A percentile compares a stretch with the other conserved stretches of the same genome.
Conservation (phyloP, 92 coral and sea anemone species). For the Parazoanthus atlanticus region DNA sequence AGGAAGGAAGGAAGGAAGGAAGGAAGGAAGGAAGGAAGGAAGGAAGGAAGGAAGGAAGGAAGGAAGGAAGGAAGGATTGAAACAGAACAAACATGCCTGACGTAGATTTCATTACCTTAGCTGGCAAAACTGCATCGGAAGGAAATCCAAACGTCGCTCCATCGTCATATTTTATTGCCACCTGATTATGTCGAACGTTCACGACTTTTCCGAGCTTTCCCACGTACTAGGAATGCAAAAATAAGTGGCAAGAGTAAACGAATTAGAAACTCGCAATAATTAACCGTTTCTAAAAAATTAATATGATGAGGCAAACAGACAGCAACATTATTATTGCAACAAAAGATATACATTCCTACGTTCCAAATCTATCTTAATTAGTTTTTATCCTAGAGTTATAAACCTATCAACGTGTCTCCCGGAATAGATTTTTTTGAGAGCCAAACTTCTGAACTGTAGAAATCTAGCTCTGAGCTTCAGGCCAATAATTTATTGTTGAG, state of each 20-base stretch:
- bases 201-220: not conserved
- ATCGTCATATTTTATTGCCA: conserved; percentile 6
- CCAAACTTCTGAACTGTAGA: no score
- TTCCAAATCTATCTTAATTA: no score
- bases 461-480: no score
- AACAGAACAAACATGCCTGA: not conserved
- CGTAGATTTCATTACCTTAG: not conserved
- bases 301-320: no score
- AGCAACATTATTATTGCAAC: no score
- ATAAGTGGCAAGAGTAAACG: not conserved
- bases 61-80: not conserved
- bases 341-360: no score
- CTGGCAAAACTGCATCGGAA: not conserved
- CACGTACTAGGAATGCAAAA: not conserved
- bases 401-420: no score
- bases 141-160: not conserved
- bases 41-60: not conserved
- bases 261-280: not conserved
- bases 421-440: no score
- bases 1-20: not conserved
- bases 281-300: no score
- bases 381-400: no score
- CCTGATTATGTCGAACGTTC: not conserved
- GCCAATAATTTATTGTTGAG: no score
- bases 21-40: not conserved